Base-by-base conservation (phyloP, 1,140 invertebrate species). In the Nephila pilipes region DNA sequence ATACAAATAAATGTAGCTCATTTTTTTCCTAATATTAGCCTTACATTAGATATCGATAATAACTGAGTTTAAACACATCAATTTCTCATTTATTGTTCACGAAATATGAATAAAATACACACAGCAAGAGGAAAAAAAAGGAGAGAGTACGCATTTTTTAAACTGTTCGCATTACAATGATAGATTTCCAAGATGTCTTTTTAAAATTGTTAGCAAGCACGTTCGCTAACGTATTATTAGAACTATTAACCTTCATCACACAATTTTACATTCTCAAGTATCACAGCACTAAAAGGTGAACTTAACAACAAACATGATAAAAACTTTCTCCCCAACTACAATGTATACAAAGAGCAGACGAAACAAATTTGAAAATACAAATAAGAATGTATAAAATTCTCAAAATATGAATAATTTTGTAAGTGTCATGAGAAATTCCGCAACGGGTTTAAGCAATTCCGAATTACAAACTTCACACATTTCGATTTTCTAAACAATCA, bases 21-120 rank as follows among this genome's bases (percentile, higher is more conserved):
- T 54, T 85, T 83, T n/a, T 65, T 85, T 81, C 18, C 75, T n/a
- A 20, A 57, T 87, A 93, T 93, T 87, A 93, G 55, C 63, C 75
- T 65, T 25, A 85, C 60, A 38, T 80, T 93, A 79, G 91, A 60
- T 87, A 75, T 87, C 83, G 46, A 79, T 93, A 93, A 93, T 93
- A 93, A 87, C 60, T 38, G 69, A 80, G 18, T 80, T 79, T 57
- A 93, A 79, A 87, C 22, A 79, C 85, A 93, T 93, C 91, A 93
- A 93, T 85, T 58, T 87, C 63, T 93, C 91, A 85, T 93, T 91
- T 87, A 87, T 58, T 58, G 65, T 46, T 38, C 91, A 93, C 91
- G 91, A 55, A 87, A 87, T 80, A 60, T 54, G 46, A 55, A 85
- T 92, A 69, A 92, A 60, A 29, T 57, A 38, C 29, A 54, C 32